Base-by-base conservation (phyloP, 2,888 invertebrate species). In the Caenorhabditis auriculariae region DNA sequence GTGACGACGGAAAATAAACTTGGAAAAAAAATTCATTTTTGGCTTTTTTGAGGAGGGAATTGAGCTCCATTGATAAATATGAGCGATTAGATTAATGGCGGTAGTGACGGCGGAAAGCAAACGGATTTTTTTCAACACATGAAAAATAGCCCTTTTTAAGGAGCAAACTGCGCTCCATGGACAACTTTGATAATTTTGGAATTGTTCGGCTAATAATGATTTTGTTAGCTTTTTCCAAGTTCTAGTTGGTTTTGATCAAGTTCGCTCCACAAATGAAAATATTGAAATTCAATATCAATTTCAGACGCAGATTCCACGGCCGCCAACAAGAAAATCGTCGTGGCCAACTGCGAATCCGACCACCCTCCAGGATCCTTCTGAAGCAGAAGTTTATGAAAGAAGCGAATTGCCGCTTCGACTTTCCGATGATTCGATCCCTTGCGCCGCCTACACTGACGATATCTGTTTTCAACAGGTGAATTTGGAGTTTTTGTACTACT, bases 401-500 rank as follows among this genome's bases (percentile, higher is more conserved):
- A n/a, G 21, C 3, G 24, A 2, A 9, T 21, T 23, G 21, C 15
- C 5, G n/a, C 38, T 26, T 24, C 3, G 4, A 24, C 17, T 3
- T 21, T 44, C 17, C 17, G 53, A 53, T 23, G 38, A 49, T 23
- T 47, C 54, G 19, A 56, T 73, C 15, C 78, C 80, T 2, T 79
- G 79, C 49, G 55, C 67, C 24, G 78, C 79, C 4, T 77, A 69
- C 54, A 76, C 77, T 3, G 79, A 79, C 47, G 79, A 80, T 28
- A 77, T 80, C 46, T 79, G 79, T 50, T 80, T 59, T 49, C 71
- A 79, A 29, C 79, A 78, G 66, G 77, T 77, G 7, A 3, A n/a
- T n/a, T n/a, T n/a, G n/a, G n/a, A n/a, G n/a, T n/a, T n/a, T n/a
- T n/a, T n/a, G n/a, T n/a, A n/a, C n/a, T n/a, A n/a, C n/a, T n/a